Evolutionary conservation across 1,140 invertebrate genomes (phyloP).

Genomic region (Scaptodrosophila lebanonensis): DNA sequence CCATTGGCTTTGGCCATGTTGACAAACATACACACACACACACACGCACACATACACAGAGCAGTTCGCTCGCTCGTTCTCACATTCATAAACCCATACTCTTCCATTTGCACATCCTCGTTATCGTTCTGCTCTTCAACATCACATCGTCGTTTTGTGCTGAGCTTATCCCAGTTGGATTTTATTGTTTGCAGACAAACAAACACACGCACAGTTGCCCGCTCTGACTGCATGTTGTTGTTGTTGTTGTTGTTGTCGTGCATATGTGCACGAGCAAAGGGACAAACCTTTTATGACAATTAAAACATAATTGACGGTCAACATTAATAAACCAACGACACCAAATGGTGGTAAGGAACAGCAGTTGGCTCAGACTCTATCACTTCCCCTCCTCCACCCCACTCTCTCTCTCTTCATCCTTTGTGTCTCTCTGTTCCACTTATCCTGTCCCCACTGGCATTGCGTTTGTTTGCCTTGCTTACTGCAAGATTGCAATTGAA

Average conservation of each 20-base stretch:
- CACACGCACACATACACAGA: neutral
- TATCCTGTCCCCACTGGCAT: too few relatives aligned
- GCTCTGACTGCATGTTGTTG: too few relatives aligned
- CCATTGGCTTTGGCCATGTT: conserved; percentile 49
- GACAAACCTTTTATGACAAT: conserved; percentile 77
- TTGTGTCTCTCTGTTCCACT: too few relatives aligned
- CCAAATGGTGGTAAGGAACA: conserved; percentile 6
- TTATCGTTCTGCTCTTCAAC: conserved; percentile 16
- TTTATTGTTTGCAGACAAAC: conserved; percentile 63
- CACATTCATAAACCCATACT: neutral
- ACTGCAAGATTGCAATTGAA: conserved; percentile 58
- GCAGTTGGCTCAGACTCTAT: neutral
- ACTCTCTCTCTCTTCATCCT: neutral
- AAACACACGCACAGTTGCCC: conserved; percentile 3
- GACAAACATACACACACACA: conserved; percentile 27
- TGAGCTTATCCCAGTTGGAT: conserved; percentile 70
- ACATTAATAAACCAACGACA: conserved; percentile 74
- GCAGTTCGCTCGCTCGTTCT: conserved; percentile 5
- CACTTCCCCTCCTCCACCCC: neutral
- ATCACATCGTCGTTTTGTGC: conserved; percentile 28
- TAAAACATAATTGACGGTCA: conserved; percentile 77
- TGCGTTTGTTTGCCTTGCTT: conserved; percentile 5
- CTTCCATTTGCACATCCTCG: neutral
- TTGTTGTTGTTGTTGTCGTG: neutral
- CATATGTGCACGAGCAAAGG: conserved; percentile 37